These are phyloP conservation scores for Brachypalpus laphriformis DNA, from an alignment of 2,888 invertebrate genomes.

Conservation along the genomic window DNA sequence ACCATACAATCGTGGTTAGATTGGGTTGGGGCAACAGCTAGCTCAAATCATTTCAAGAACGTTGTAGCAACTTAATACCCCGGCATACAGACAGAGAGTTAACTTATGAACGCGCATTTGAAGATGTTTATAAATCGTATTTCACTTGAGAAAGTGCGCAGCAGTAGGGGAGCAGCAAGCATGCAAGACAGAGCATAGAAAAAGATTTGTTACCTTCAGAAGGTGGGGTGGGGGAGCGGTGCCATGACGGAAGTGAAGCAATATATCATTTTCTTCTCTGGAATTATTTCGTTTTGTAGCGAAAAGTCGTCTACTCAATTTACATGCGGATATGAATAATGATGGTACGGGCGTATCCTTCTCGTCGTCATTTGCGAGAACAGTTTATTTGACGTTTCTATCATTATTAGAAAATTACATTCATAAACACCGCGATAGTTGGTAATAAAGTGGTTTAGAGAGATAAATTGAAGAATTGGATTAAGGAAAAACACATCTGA, in stretches of 20 bases:
- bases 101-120: conserved; percentile 26
- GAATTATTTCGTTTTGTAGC: conserved; percentile 34
- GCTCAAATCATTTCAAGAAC: conserved; percentile 27
- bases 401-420: conserved; percentile 17
- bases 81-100: neutral
- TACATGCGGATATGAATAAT: conserved; percentile 38
- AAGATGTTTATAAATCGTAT: conserved; percentile 42
- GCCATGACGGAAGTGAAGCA: conserved; percentile 31
- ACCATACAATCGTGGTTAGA: neutral
- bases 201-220: conserved; percentile 30
- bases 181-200: conserved; percentile 11
- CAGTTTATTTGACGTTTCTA: conserved; percentile 18
- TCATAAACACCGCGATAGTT: conserved; percentile 6
- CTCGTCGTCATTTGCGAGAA: neutral
- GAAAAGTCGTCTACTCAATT: conserved; percentile 9
- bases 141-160: neutral
- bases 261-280: conserved; percentile 37
- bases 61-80: conserved; percentile 19
- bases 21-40: neutral
- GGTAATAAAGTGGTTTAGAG: neutral
- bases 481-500: neutral
- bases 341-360: neutral
- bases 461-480: neutral
- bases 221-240: neutral
- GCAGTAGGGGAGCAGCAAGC: neutral